Conservation (phyloP, 2,888 invertebrate species). For the Agelastica alni region DNA sequence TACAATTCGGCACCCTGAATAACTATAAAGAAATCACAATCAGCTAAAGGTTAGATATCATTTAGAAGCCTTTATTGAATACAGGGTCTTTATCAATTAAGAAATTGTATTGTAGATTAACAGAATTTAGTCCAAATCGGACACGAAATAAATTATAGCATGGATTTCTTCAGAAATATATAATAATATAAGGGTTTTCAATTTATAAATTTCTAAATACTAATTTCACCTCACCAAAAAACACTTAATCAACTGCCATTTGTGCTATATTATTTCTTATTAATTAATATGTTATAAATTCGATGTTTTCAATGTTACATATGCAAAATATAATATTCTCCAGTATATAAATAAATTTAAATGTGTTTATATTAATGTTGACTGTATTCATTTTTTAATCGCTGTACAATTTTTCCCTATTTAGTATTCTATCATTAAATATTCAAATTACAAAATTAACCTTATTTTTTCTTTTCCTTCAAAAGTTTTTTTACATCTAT, state of each 20-base stretch:
- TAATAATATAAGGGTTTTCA: constrained; percentile 40
- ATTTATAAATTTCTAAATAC: constrained; percentile 33
- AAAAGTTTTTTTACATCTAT: no score
- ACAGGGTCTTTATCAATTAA: constrained; percentile 58
- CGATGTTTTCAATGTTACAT: background rate
- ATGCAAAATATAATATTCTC: no score
- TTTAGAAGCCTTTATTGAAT: constrained; percentile 57
- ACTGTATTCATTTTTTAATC: no score
- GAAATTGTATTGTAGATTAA: constrained; percentile 52
- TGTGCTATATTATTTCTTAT: background rate
- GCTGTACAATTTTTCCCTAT: no score
- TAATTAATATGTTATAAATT: background rate
- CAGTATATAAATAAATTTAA: no score
- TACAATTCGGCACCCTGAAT: constrained; percentile 44
- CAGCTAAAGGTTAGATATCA: constrained; percentile 53
- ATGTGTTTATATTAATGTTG: no score
- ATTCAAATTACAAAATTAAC: no score
- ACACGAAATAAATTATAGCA: constrained; percentile 48
- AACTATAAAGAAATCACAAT: constrained; percentile 46
- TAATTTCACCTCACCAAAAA: constrained; percentile 31
- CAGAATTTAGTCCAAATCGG: constrained; percentile 46
- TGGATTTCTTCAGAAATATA: constrained; percentile 49
- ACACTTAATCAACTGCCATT: background rate
- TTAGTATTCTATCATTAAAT: no score
- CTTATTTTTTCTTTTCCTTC: no score